Evolutionary conservation across 1,140 invertebrate species (phyloP).

Genomic region (Zaprionus capensis): DNA sequence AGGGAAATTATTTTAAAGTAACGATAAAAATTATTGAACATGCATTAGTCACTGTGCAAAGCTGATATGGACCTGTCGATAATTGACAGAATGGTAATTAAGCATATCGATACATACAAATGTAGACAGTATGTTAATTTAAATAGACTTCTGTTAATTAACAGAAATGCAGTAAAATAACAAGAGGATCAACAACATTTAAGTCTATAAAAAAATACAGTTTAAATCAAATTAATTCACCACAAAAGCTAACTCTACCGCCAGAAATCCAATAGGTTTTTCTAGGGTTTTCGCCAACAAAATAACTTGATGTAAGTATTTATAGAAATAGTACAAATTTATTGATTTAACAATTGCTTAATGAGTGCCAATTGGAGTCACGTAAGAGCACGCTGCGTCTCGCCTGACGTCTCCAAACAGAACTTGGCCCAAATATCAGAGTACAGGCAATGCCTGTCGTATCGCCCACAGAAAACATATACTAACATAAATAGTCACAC

Average conservation of each 20-base stretch:
- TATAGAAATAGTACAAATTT: constrained; percentile 41
- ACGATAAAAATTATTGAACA: not conserved
- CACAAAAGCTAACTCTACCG: too few species aligned
- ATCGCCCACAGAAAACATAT: constrained; percentile 47
- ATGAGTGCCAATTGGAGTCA: constrained; percentile 55
- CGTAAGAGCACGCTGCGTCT: constrained; percentile 3
- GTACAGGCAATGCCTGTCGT: constrained; percentile 16
- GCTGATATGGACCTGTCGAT: too few species aligned
- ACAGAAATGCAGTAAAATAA: not conserved
- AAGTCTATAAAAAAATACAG: not conserved
- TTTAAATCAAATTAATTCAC: not conserved
- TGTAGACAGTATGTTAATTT: too few species aligned
- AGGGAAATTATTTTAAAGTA: too few species aligned
- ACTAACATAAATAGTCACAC: not conserved
- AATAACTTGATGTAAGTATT: not conserved
- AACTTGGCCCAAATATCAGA: constrained; percentile 49
- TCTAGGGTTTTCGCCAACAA: not conserved
- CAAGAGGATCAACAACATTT: not conserved
- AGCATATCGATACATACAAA: too few species aligned
- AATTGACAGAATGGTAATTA: too few species aligned
- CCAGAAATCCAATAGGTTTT: not conserved
- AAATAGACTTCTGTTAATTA: not conserved
- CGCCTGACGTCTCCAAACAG: not conserved
- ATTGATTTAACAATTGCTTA: constrained; percentile 73
- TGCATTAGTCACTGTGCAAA: constrained; percentile 1